A percentile compares a stretch with the other conserved stretches of the same genome.
These are phyloP conservation scores for Lepidonotus clava DNA, from an alignment of 2,888 invertebrate genomes.

Conservation along the genomic window DNA sequence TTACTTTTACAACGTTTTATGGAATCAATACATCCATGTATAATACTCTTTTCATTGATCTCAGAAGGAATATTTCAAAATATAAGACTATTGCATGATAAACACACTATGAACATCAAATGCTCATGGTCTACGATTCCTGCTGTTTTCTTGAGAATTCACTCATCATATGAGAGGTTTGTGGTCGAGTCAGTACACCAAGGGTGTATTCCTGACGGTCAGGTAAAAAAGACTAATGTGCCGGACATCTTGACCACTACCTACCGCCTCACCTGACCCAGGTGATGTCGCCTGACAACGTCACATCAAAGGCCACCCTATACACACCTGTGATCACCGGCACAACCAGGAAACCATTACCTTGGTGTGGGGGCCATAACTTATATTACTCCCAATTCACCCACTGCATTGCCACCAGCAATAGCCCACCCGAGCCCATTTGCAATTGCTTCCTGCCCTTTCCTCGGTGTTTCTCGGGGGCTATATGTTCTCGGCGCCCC, in stretches of 20 bases:
- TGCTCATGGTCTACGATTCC: too few relatives aligned
- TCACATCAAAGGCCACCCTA: constrained; percentile 13
- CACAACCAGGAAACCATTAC: constrained; percentile 5
- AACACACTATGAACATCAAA: too few relatives aligned
- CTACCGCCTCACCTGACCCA: constrained; percentile 19
- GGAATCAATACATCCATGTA: too few relatives aligned
- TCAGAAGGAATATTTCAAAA: too few relatives aligned
- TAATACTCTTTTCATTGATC: too few relatives aligned
- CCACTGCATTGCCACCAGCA: not conserved
- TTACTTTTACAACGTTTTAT: too few relatives aligned
- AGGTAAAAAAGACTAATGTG: constrained; percentile 22
- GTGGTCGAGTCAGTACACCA: too few relatives aligned
- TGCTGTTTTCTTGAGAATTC: too few relatives aligned
- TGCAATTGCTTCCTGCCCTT: not conserved
- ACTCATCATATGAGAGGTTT: too few relatives aligned
- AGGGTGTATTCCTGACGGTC: constrained; percentile 16
- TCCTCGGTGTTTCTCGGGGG: not conserved
- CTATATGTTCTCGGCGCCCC: not conserved
- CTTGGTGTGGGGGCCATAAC: not conserved
- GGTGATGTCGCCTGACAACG: not conserved
- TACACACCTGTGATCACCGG: constrained; percentile 41
- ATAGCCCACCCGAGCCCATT: not conserved
- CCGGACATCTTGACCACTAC: not conserved
- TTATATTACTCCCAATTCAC: constrained; percentile 37
- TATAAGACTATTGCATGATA: too few relatives aligned